A percentile compares a stretch with the other conserved stretches of the same genome.
phyloP scores from a whole-genome alignment of 2,797 vertebrate species.

The Acanthurus lineatus region DNA sequence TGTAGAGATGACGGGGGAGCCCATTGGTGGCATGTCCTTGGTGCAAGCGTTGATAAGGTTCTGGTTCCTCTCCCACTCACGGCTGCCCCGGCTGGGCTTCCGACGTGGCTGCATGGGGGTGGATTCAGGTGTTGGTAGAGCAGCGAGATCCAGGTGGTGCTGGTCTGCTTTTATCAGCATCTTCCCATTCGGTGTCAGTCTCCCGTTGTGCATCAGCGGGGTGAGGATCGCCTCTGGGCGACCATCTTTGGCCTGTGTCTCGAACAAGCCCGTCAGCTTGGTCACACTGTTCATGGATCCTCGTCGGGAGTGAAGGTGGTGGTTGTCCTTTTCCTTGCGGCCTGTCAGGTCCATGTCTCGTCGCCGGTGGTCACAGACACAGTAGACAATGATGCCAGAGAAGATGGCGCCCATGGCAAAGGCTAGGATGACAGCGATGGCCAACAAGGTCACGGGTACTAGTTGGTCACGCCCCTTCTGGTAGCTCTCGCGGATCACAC shows the following conservation, averaged over 20 bases:
- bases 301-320: slow-evolving; percentile 89
- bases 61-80: slow-evolving; percentile 98
- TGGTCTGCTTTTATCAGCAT: slow-evolving; percentile 97
- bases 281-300: slow-evolving; percentile 98
- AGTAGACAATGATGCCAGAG: slow-evolving; percentile 97
- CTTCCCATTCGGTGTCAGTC: slow-evolving; percentile 90
- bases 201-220: slow-evolving; percentile 96
- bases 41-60: slow-evolving; percentile 98
- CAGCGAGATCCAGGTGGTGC: slow-evolving; percentile 95
- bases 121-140: slow-evolving; percentile 96
- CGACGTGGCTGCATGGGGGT: slow-evolving; percentile 97
- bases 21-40: slow-evolving; percentile 94
- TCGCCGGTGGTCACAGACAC: slow-evolving; percentile 95
- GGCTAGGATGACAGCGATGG: slow-evolving; percentile 96
- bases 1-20: slow-evolving; percentile 93
- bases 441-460: slow-evolving; percentile 95
- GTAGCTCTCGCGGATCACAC: slow-evolving; percentile 98
- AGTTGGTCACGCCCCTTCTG: slow-evolving; percentile 97
- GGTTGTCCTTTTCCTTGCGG: slow-evolving; percentile 93
- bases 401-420: slow-evolving; percentile 98
- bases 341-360: slow-evolving; percentile 89
- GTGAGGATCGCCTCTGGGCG: slow-evolving; percentile 95
- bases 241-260: slow-evolving; percentile 94
- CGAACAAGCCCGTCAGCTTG: slow-evolving; percentile 96
- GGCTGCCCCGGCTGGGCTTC: slow-evolving; percentile 93